phyloP scores from a whole-genome alignment of 2,797 vertebrate genomes.

The Sebastes alutus region DNA sequence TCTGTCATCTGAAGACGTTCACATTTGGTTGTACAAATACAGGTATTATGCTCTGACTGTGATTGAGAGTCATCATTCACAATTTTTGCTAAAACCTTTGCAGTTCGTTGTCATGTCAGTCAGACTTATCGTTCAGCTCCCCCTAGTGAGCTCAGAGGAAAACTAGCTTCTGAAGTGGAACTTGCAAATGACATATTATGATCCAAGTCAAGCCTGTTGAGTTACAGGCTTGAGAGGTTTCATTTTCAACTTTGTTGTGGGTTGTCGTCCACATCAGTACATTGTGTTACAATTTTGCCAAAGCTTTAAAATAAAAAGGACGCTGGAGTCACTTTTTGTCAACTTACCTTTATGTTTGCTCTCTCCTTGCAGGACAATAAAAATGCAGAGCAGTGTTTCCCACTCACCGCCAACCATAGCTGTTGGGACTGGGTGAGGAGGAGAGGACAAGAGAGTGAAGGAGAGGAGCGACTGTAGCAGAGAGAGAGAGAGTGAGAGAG shows the following conservation, averaged over 20 bases:
- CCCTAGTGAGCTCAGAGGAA: constrained; percentile 57
- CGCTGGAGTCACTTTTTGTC: neutral
- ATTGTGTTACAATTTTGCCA: constrained; percentile 9
- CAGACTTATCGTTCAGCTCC: constrained; percentile 48
- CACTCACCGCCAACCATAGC: constrained; percentile 79
- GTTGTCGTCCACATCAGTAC: neutral
- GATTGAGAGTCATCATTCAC: constrained; percentile 23
- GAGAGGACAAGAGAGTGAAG: constrained; percentile 1
- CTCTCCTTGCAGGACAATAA: constrained; percentile 62
- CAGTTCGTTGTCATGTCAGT: neutral
- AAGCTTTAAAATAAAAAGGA: neutral
- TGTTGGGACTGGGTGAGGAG: constrained; percentile 86
- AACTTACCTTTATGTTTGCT: neutral
- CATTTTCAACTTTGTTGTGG: neutral
- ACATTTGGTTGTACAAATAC: neutral
- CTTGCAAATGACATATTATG: neutral
- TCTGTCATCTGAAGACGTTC: constrained; percentile 36
- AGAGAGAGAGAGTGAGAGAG: neutral
- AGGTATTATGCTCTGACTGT: neutral
- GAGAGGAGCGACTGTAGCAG: constrained; percentile 1
- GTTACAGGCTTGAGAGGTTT: neutral
- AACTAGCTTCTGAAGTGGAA: neutral
- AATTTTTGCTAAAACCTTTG: neutral
- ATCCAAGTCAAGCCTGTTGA: neutral
- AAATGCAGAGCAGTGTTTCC: constrained; percentile 77